Evolutionary conservation across 2,113 vertebrate genomes (phyloP).

Genomic region (Mobula hypostoma): DNA sequence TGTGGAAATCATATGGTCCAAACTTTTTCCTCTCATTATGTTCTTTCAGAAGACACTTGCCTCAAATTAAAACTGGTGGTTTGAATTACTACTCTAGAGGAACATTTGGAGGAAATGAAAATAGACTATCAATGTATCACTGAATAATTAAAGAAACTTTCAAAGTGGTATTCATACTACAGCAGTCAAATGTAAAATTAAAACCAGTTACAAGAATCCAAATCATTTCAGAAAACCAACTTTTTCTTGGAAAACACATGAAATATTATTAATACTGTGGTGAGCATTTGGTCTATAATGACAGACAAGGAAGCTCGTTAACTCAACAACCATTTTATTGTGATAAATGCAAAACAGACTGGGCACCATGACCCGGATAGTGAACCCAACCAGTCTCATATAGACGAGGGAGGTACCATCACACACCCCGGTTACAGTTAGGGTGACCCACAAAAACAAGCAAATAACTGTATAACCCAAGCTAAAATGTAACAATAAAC

Average conservation of each 20-base stretch:
- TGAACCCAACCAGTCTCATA: too few relatives aligned
- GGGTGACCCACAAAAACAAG: too few relatives aligned
- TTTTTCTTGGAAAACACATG: background rate
- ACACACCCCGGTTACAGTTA: too few relatives aligned
- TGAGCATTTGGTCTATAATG: too few relatives aligned
- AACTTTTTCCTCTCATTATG: background rate
- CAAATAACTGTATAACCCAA: too few relatives aligned
- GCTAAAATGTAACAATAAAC: too few relatives aligned
- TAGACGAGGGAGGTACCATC: too few relatives aligned
- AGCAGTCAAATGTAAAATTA: background rate
- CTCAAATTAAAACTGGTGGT: background rate
- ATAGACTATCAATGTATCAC: background rate
- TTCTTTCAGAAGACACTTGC: background rate
- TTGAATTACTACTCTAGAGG: background rate
- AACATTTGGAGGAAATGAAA: background rate
- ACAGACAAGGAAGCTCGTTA: too few relatives aligned
- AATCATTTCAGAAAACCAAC: background rate
- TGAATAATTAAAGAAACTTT: background rate
- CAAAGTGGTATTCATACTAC: background rate
- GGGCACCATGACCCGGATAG: too few relatives aligned
- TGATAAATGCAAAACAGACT: too few relatives aligned
- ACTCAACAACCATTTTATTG: too few relatives aligned
- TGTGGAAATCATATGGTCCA: background rate
- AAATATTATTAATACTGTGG: background rate
- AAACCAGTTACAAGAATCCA: constrained; percentile 13